Percentiles rank a stretch among this genome's conserved stretches.
Conservation (phyloP, 2,113 vertebrate genomes). For the Gavia stellata region DNA sequence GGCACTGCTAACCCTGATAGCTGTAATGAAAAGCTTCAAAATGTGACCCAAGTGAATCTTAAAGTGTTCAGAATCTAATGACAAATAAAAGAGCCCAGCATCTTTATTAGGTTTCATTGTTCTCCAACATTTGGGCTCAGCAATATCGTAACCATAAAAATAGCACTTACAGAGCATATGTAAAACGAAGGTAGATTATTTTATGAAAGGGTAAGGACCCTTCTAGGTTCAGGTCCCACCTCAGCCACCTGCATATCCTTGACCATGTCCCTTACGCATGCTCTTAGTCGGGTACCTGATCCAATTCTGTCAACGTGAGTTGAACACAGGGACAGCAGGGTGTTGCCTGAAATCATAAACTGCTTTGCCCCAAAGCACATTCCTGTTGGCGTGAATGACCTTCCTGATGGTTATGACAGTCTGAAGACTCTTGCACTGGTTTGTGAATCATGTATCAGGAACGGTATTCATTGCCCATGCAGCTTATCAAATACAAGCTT, state of each 20-base stretch:
- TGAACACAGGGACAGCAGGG: neutral
- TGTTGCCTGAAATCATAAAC: neutral
- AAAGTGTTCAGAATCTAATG: neutral
- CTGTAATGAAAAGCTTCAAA: neutral
- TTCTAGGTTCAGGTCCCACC: neutral
- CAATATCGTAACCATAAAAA: neutral
- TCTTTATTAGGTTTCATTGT: neutral
- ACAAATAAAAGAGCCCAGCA: neutral
- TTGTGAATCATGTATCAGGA: neutral
- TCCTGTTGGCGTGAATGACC: accelerated
- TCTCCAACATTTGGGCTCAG: neutral
- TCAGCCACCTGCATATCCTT: neutral
- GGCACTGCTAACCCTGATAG: neutral
- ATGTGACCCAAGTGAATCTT: neutral
- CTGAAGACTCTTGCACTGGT: neutral
- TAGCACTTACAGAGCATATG: neutral
- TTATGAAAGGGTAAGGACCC: neutral
- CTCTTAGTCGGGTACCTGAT: accelerated
- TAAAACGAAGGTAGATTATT: neutral
- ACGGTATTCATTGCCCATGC: neutral
- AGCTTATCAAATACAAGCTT: neutral
- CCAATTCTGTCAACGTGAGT: neutral
- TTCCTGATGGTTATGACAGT: neutral
- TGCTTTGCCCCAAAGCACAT: neutral
- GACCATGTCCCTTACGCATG: accelerated